Conservation (phyloP, 2,888 invertebrate genomes). For the Harmothoe impar region DNA sequence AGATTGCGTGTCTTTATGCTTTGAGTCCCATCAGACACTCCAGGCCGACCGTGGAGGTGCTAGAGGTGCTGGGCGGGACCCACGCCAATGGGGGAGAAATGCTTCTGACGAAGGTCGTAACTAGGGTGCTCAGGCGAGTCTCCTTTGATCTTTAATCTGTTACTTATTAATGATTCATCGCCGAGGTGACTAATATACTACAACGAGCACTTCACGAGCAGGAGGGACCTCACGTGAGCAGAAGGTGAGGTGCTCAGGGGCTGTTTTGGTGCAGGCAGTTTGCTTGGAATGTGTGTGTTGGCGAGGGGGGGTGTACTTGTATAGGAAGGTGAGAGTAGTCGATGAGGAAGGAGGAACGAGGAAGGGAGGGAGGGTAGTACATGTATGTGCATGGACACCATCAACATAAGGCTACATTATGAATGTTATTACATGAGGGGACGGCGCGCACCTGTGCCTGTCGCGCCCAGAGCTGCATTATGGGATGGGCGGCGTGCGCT, state of each 20-base stretch:
- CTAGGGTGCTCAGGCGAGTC: neutral
- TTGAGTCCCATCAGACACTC: no score
- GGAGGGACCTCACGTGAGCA: neutral
- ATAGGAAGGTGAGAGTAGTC: neutral
- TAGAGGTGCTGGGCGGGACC: no score
- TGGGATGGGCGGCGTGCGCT: neutral
- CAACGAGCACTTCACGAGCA: neutral
- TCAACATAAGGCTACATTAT: slow-evolving; percentile 42
- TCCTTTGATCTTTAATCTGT: slow-evolving; percentile 41
- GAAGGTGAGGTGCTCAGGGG: neutral
- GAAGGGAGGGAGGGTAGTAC: neutral
- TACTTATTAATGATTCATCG: slow-evolving; percentile 21
- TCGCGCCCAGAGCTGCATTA: neutral
- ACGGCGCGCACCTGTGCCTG: slow-evolving; percentile 38
- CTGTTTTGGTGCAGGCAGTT: neutral
- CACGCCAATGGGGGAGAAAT: no score
- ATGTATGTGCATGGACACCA: neutral
- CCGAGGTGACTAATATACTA: slow-evolving; percentile 26
- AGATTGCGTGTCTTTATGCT: no score
- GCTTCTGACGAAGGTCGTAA: neutral
- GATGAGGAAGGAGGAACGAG: neutral
- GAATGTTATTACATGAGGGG: slow-evolving; percentile 25
- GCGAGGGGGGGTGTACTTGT: neutral
- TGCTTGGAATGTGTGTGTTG: neutral
- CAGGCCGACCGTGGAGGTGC: no score